These are phyloP conservation scores for Nannospalax galili DNA, from an alignment of 2,113 vertebrate species.

Conservation along the genomic window DNA sequence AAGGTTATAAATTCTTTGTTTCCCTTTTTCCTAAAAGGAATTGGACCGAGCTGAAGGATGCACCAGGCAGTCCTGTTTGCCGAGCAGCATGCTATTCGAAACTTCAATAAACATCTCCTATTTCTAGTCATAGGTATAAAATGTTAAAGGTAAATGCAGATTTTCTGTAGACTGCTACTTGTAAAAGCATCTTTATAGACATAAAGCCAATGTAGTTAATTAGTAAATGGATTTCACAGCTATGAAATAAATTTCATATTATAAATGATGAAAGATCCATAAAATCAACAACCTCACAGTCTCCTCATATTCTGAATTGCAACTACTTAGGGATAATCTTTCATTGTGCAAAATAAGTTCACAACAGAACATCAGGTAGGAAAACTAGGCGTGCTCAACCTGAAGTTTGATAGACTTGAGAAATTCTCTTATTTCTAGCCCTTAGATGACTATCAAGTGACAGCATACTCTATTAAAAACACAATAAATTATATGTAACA, in stretches of 20 bases:
- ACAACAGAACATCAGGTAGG: neutral
- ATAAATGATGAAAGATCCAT: constrained; percentile 45
- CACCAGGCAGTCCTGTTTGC: neutral
- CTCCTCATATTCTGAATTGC: constrained; percentile 51
- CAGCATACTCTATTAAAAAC: constrained; percentile 52
- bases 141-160: constrained; percentile 23
- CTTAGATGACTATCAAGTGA: constrained; percentile 41
- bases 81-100: constrained; percentile 41
- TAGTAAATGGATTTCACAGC: constrained; percentile 55
- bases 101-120: neutral
- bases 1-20: neutral
- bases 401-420: neutral
- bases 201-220: constrained; percentile 63
- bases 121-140: constrained; percentile 4
- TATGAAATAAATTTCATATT: constrained; percentile 58
- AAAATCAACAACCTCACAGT: constrained; percentile 38
- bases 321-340: constrained; percentile 24
- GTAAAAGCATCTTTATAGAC: constrained; percentile 44
- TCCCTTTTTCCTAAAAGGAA: neutral
- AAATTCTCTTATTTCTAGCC: constrained; percentile 30
- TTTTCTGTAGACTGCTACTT: constrained; percentile 29
- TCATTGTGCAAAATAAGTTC: constrained; percentile 12
- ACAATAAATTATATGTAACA: constrained; percentile 42
- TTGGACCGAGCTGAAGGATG: neutral
- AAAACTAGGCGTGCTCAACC: neutral